phyloP scores from a whole-genome alignment of 2,797 vertebrate genomes.

The Otolemur crassicaudatus region DNA sequence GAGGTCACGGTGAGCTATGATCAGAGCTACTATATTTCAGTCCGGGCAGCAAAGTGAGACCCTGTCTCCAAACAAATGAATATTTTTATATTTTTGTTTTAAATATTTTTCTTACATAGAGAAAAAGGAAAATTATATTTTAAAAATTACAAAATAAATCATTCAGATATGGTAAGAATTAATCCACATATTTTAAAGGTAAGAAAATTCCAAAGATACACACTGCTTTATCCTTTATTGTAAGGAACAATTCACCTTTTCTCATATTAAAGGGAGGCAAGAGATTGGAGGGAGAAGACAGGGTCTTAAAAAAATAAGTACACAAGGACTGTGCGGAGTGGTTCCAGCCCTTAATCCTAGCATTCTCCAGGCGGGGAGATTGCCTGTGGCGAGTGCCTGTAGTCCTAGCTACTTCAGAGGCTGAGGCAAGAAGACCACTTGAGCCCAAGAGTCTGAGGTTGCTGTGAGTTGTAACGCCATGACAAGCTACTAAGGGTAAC shows the following conservation, averaged over 20 bases:
- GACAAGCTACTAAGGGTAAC: too few species aligned
- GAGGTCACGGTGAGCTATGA: neutral
- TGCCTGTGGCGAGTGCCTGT: too few species aligned
- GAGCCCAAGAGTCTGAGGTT: too few species aligned
- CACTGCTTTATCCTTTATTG: neutral
- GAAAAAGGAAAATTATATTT: neutral
- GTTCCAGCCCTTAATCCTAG: too few species aligned
- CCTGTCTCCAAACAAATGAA: neutral
- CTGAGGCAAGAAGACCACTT: too few species aligned
- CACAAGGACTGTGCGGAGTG: too few species aligned
- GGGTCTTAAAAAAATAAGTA: neutral
- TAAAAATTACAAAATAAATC: neutral
- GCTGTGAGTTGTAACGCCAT: too few species aligned
- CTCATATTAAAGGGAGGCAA: neutral
- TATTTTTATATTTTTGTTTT: neutral
- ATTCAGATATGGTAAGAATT: neutral
- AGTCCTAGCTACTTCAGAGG: too few species aligned
- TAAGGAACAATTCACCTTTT: neutral
- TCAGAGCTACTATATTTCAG: neutral
- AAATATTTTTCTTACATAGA: neutral
- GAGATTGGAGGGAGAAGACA: neutral
- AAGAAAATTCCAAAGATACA: neutral
- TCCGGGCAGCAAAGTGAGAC: neutral
- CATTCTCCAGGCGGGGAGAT: too few species aligned
- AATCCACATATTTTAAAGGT: neutral